Conservation (phyloP, 2,113 vertebrate genomes). For the Gymnogyps californianus region DNA sequence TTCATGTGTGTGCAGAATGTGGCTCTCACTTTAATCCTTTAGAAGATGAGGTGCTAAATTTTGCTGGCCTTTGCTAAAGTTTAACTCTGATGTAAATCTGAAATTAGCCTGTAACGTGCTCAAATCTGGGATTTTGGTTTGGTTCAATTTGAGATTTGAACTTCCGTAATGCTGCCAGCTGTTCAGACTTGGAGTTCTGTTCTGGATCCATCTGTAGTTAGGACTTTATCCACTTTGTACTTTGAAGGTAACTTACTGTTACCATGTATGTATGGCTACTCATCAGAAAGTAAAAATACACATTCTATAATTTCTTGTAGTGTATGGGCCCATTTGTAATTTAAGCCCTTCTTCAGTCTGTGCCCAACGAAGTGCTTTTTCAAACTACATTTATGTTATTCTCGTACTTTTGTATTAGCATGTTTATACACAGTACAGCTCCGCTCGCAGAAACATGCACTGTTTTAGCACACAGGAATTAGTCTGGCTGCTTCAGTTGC, state of each 20-base stretch:
- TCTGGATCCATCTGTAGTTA: not conserved
- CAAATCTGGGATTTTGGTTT: not conserved
- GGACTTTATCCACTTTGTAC: not conserved
- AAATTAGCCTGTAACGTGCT: not conserved
- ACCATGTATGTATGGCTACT: not conserved
- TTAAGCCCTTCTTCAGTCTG: not conserved
- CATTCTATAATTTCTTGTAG: not conserved
- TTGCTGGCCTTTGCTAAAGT: not conserved
- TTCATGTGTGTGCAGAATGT: not conserved
- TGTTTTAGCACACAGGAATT: not conserved
- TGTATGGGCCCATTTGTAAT: not conserved
- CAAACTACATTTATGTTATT: not conserved
- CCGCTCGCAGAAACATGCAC: not conserved
- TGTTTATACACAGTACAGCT: not conserved
- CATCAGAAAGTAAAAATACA: not conserved
- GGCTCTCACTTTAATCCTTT: not conserved
- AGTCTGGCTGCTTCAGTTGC: not conserved
- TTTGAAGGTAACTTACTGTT: not conserved
- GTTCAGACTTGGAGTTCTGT: not conserved
- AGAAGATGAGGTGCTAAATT: not conserved
- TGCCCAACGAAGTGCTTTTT: not conserved
- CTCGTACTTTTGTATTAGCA: not conserved
- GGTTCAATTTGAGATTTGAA: not conserved
- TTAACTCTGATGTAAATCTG: not conserved
- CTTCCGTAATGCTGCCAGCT: not conserved